Evolutionary conservation across 2,888 invertebrate species (phyloP).

Genomic region (Diaprepes abbreviatus): DNA sequence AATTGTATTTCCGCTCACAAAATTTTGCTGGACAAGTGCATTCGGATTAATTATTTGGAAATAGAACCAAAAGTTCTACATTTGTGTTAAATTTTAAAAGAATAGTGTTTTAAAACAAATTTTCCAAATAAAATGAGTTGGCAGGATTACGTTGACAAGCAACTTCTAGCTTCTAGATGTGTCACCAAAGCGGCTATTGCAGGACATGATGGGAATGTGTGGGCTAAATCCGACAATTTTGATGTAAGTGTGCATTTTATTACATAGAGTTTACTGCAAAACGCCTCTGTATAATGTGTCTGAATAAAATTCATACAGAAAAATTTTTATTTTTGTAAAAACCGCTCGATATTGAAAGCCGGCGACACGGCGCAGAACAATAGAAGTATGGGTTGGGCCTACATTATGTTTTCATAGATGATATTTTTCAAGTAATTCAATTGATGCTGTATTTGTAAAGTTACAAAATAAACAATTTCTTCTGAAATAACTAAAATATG

Average conservation of each 20-base stretch:
- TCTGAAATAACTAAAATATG: background rate
- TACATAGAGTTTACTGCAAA: background rate
- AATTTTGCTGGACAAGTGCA: slow-evolving; percentile 56
- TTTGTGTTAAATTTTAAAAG: slow-evolving; percentile 52
- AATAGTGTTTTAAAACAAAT: slow-evolving; percentile 55
- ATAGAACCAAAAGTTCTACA: slow-evolving; percentile 62
- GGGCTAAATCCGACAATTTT: slow-evolving; percentile 94
- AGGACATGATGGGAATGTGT: slow-evolving; percentile 95
- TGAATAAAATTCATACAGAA: background rate
- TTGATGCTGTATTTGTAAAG: background rate
- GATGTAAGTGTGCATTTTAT: slow-evolving; percentile 80
- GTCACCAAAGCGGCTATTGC: slow-evolving; percentile 95
- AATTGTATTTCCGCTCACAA: slow-evolving; percentile 59
- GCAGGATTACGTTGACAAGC: slow-evolving; percentile 98
- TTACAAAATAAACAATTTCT: background rate
- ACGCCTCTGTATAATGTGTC: background rate
- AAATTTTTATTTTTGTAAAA: background rate
- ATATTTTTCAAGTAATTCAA: slow-evolving; percentile 2
- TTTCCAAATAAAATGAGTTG: slow-evolving; percentile 86
- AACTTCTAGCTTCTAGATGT: slow-evolving; percentile 95
- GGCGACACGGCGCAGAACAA: slow-evolving; percentile 28
- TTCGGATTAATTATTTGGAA: slow-evolving; percentile 58
- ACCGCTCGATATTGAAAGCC: slow-evolving; percentile 18
- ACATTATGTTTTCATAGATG: slow-evolving; percentile 24
- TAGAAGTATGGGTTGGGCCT: slow-evolving; percentile 39